Evolutionary conservation across 2,113 vertebrate genomes (phyloP).

Genomic region (Prunella fulvescens): DNA sequence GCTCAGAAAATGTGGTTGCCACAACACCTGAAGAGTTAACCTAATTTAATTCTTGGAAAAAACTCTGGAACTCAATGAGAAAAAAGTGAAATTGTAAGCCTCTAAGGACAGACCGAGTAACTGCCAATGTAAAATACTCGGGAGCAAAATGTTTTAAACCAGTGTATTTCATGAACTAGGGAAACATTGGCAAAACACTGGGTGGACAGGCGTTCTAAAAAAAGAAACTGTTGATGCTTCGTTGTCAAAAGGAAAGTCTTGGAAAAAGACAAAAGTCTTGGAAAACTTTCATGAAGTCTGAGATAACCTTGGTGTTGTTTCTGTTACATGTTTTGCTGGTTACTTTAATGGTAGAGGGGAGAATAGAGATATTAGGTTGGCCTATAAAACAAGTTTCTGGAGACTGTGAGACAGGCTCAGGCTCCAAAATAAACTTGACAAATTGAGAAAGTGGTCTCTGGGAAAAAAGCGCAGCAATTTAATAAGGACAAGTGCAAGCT

Average conservation of each 20-base stretch:
- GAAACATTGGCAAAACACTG: neutral
- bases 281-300: neutral
- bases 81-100: neutral
- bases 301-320: neutral
- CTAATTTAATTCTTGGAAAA: neutral
- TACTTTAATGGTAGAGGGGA: neutral
- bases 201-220: neutral
- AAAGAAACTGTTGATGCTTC: neutral
- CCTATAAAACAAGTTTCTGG: neutral
- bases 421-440: neutral
- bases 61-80: neutral
- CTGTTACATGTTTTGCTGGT: neutral
- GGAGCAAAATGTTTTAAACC: neutral
- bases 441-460: neutral
- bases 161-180: neutral
- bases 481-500: neutral
- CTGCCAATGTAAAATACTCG: neutral
- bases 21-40: accelerated
- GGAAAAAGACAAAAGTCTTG: no score
- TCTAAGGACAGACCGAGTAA: neutral
- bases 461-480: neutral
- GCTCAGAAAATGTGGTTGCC: no score
- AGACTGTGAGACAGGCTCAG: neutral
- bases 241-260: neutral
- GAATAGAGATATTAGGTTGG: neutral